These are phyloP conservation scores for Acropora yongei DNA, from an alignment of 64 coral and sea anemone species.

Conservation along the genomic window DNA sequence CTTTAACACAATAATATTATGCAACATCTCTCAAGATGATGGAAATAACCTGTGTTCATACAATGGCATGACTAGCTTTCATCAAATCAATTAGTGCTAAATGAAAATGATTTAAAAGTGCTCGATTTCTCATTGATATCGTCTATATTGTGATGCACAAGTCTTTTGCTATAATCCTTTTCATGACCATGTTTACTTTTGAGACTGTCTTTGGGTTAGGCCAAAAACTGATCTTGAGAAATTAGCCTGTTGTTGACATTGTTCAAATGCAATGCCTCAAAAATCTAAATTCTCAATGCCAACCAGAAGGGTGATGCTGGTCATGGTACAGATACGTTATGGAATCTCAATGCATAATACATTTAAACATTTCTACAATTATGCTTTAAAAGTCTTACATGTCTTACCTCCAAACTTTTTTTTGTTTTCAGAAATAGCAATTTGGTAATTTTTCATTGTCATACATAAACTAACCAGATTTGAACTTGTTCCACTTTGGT, in stretches of 20 bases:
- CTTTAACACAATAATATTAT: slow-evolving; percentile 17
- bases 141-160: slow-evolving; percentile 43
- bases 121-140: slow-evolving; percentile 19
- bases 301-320: too few relatives aligned
- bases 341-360: too few relatives aligned
- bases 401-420: too few relatives aligned
- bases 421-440: too few relatives aligned
- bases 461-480: slow-evolving; percentile 65
- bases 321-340: too few relatives aligned
- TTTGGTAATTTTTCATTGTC: neutral
- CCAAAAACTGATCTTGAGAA: slow-evolving; percentile 54
- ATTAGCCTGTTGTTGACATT: slow-evolving; percentile 46
- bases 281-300: too few relatives aligned
- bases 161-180: too few relatives aligned
- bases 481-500: slow-evolving; percentile 66
- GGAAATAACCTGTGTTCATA: too few relatives aligned
- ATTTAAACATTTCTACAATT: too few relatives aligned
- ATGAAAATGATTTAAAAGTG: slow-evolving; percentile 58
- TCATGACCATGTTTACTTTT: slow-evolving; percentile 52
- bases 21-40: slow-evolving; percentile 45
- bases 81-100: slow-evolving; percentile 57
- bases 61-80: slow-evolving; percentile 42
- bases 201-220: slow-evolving; percentile 47
- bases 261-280: neutral
- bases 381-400: too few relatives aligned